Conservation (phyloP, 2,113 vertebrate species). For the Bombycilla garrulus region DNA sequence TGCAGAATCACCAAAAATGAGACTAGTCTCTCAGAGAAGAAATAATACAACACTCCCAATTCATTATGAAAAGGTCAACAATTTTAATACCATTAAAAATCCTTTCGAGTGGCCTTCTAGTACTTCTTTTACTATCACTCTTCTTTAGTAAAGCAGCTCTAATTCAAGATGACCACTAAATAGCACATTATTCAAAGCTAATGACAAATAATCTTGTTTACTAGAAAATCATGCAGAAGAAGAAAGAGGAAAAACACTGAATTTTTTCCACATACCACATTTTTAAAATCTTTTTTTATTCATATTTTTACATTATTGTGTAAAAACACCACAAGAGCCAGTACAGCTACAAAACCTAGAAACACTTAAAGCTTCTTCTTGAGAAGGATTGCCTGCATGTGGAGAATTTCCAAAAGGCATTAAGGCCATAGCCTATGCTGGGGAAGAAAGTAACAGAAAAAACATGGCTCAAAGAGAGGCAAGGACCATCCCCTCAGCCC, state of each 20-base stretch:
- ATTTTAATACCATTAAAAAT: not conserved
- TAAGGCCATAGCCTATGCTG: not conserved
- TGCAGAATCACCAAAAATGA: not conserved
- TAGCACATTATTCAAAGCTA: not conserved
- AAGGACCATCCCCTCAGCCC: not conserved
- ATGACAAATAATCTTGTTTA: not conserved
- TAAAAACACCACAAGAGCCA: not conserved
- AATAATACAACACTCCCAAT: not conserved
- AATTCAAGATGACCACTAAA: not conserved
- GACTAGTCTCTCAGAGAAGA: not conserved
- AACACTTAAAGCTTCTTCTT: not conserved
- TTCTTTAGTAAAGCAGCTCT: not conserved
- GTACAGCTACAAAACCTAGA: not conserved
- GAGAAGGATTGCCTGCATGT: not conserved
- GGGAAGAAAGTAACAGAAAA: not conserved
- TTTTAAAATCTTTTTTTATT: not conserved
- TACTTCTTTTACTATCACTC: not conserved
- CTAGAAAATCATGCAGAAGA: not conserved
- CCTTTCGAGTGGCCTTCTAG: not conserved
- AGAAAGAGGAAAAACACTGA: not conserved
- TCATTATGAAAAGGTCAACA: not conserved
- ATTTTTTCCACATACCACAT: not conserved
- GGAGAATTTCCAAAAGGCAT: not conserved
- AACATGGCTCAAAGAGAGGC: not conserved
- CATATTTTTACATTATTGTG: not conserved